A percentile compares a stretch with the other conserved stretches of the same genome.
Evolutionary conservation across 1,140 invertebrate genomes (phyloP).

Genomic region (Lepidurus couesii): DNA sequence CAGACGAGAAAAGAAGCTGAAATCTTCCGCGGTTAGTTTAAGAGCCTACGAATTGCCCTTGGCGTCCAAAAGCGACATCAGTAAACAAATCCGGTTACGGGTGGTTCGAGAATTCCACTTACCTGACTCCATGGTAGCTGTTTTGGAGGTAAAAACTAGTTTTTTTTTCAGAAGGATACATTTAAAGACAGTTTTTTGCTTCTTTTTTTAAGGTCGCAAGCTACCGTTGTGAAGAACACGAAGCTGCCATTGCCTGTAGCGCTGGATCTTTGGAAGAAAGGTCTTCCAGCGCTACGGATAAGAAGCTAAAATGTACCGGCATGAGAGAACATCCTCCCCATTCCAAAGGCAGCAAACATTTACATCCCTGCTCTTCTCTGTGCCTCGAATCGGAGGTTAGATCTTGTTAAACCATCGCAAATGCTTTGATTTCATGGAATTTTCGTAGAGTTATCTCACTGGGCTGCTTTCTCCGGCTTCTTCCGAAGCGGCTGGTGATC

Average conservation of each 20-base stretch:
- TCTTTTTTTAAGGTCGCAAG: constrained; percentile 35
- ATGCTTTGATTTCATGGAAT: neutral
- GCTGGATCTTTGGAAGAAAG: constrained; percentile 32
- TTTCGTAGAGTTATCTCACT: constrained; percentile 37
- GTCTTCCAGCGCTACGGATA: neutral
- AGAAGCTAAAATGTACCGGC: constrained; percentile 40
- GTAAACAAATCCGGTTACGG: constrained; percentile 70
- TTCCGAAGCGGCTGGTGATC: constrained; percentile 50
- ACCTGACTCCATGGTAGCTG: constrained; percentile 81
- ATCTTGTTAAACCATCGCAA: neutral
- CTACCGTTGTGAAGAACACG: constrained; percentile 36
- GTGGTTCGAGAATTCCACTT: constrained; percentile 90
- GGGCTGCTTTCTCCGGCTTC: constrained; percentile 34
- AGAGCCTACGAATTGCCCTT: constrained; percentile 67
- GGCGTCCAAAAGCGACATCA: constrained; percentile 68
- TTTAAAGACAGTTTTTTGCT: neutral
- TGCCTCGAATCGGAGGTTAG: neutral
- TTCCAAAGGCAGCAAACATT: constrained; percentile 36
- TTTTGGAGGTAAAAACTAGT: constrained; percentile 55
- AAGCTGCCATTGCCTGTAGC: constrained; percentile 27
- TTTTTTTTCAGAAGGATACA: constrained; percentile 37
- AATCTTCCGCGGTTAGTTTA: constrained; percentile 69
- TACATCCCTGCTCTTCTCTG: constrained; percentile 31
- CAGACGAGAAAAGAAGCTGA: constrained; percentile 75
- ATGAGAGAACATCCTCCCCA: neutral